These are phyloP conservation scores for Mystacides longicornis DNA, from an alignment of 2,888 invertebrate genomes.

Conservation along the genomic window DNA sequence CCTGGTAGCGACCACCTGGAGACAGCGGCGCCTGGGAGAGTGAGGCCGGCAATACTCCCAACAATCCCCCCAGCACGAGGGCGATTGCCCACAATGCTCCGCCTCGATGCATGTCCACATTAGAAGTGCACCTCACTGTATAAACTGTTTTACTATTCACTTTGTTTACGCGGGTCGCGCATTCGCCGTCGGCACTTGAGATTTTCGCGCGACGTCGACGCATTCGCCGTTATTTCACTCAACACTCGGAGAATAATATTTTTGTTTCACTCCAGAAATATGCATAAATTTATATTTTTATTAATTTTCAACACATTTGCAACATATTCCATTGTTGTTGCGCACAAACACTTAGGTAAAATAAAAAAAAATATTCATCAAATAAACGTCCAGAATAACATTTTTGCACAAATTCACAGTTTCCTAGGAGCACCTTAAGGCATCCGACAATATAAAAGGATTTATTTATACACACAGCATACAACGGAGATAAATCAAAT, in stretches of 20 bases:
- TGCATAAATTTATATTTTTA: neutral
- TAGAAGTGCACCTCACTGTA: slow-evolving; percentile 9
- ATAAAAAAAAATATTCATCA: neutral
- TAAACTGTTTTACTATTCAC: neutral
- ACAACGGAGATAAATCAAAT: slow-evolving; percentile 5
- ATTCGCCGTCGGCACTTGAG: slow-evolving; percentile 4
- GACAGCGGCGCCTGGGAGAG: slow-evolving; percentile 34
- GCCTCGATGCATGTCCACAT: slow-evolving; percentile 15
- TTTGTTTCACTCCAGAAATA: slow-evolving; percentile 6
- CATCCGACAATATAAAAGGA: neutral
- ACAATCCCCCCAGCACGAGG: slow-evolving; percentile 39
- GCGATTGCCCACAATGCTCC: slow-evolving; percentile 29
- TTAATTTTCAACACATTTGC: slow-evolving; percentile 5
- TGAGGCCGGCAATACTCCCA: slow-evolving; percentile 43
- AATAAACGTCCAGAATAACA: neutral
- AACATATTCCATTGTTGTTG: slow-evolving; percentile 16
- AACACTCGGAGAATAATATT: slow-evolving; percentile 1
- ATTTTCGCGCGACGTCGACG: slow-evolving; percentile 8
- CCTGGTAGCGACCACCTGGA: slow-evolving; percentile 61
- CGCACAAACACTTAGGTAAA: neutral
- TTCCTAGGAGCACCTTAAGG: neutral
- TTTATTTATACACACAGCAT: slow-evolving; percentile 6
- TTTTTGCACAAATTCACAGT: neutral
- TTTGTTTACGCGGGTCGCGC: neutral
- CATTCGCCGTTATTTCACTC: slow-evolving; percentile 8